Base-by-base conservation (phyloP, 2,888 invertebrate genomes). In the Latheticus oryzae region DNA sequence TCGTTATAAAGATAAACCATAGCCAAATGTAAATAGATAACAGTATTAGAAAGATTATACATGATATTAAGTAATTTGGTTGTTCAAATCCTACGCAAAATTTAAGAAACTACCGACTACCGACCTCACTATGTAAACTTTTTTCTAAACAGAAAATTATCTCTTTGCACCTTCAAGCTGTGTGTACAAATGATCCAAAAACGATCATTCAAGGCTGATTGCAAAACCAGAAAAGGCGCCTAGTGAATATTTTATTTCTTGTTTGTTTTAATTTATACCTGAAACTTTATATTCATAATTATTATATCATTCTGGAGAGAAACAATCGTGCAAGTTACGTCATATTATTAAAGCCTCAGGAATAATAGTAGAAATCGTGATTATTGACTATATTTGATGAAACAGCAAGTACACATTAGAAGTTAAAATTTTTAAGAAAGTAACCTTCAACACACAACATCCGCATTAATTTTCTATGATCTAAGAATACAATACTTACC, bases 181-280 rank as follows among this genome's bases (percentile, higher is more conserved):
- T 32, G 33, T 30, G 11, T 30, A n/a, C 21, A 43, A 30, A 16
- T 30, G 57, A 21, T 50, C 57, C 57, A 35, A 57, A 57, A 57
- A 57, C 35, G 57, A 51, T 26, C 13, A 40, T 37, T 24, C 57
- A 57, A 57, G 57, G 57, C 28, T 51, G 57, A 40, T 57, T 57
- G 26, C 57, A 45, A 57, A 57, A 57, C 37, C 24, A 35, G 50
- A 50, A 45, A 19, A 48, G 57, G 57, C 57, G 57, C 57, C 57
- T 57, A 35, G 42, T 43, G 30, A 28, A 52, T 33, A 42, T 51
- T 51, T n/a, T 51, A 51, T 40, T 40, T 37, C 37, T 28, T 30
- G 28, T 21, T 38, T 28, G 30, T 26, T 15, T 48, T 24, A 37
- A 48, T 48, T 37, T 48, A 48, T 48, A 26, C 37, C 26, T 21